Percentiles rank a stretch among this genome's conserved stretches.
Conservation (phyloP, 1,140 invertebrate genomes). For the Alviniconcha marisindica region DNA sequence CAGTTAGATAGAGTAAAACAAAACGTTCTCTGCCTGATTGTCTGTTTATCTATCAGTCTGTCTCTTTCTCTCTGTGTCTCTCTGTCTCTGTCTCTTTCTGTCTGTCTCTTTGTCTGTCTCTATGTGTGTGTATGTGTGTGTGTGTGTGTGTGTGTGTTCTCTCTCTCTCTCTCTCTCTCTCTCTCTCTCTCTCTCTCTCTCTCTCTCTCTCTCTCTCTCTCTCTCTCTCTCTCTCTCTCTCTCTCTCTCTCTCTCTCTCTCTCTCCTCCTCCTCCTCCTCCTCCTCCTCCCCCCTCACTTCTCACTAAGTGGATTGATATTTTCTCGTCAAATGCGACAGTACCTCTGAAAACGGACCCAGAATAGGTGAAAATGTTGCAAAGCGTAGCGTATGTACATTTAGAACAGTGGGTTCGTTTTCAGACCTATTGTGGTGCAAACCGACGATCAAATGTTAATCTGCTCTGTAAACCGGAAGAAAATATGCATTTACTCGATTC, state of each 20-base stretch:
- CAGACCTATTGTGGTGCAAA: too few relatives aligned
- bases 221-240: conserved; percentile 22
- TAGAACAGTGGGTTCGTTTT: too few relatives aligned
- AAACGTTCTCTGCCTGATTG: background rate
- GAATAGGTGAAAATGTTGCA: too few relatives aligned
- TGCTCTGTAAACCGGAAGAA: too few relatives aligned
- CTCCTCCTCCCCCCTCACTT: background rate
- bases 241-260: background rate
- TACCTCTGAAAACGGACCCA: too few relatives aligned
- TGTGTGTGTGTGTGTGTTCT: background rate
- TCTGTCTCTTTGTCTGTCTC: background rate
- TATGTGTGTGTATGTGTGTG: background rate
- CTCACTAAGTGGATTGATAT: background rate
- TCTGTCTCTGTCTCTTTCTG: background rate
- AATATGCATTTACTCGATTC: too few relatives aligned
- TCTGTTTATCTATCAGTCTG: background rate
- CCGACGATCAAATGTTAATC: too few relatives aligned
- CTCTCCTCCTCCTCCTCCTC: background rate
- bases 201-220: conserved; percentile 9
- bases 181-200: conserved; percentile 12
- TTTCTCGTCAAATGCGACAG: background rate
- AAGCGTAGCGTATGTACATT: too few relatives aligned
- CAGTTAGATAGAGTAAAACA: background rate
- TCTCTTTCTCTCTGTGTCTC: background rate
- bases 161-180: background rate